Evolutionary conservation across 2,888 invertebrate genomes (phyloP).

Genomic region (Tetragnatha montana): DNA sequence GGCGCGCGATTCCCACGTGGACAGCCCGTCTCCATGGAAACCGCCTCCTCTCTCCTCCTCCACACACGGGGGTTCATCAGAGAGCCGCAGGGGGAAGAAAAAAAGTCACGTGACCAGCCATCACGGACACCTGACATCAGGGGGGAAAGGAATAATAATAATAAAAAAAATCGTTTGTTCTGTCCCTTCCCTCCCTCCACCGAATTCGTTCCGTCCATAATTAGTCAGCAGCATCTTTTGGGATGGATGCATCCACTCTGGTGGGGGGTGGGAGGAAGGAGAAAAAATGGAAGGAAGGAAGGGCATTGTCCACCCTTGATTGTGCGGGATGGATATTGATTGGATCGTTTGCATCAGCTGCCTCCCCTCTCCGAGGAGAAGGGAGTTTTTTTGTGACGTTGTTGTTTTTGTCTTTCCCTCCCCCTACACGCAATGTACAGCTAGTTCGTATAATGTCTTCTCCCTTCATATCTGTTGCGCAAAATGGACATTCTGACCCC

Average conservation of each 20-base stretch:
- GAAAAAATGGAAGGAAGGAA: slow-evolving; percentile 46
- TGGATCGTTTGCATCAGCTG: slow-evolving; percentile 60
- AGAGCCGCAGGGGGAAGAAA: slow-evolving; percentile 50
- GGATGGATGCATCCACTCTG: slow-evolving; percentile 64
- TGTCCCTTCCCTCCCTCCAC: no score
- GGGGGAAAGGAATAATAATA: slow-evolving; percentile 27
- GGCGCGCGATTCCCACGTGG: slow-evolving; percentile 66
- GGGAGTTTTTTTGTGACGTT: background rate
- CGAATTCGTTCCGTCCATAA: slow-evolving; percentile 67
- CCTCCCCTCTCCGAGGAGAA: slow-evolving; percentile 12
- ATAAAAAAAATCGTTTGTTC: slow-evolving; percentile 69
- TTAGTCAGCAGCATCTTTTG: slow-evolving; percentile 65
- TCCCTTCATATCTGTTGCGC: no score
- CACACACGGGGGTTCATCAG: slow-evolving; percentile 51
- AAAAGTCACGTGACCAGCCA: slow-evolving; percentile 70
- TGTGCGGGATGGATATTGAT: slow-evolving; percentile 69
- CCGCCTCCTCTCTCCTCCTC: slow-evolving; percentile 53
- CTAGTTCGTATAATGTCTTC: no score
- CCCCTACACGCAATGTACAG: no score
- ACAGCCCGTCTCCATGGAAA: slow-evolving; percentile 51
- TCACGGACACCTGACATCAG: slow-evolving; percentile 71
- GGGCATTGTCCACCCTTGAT: slow-evolving; percentile 70
- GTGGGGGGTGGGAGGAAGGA: slow-evolving; percentile 47
- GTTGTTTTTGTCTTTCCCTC: background rate
- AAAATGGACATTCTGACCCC: no score